These are phyloP conservation scores for Tetheella fluctuosa DNA, from an alignment of 2,888 invertebrate genomes.

Conservation along the genomic window DNA sequence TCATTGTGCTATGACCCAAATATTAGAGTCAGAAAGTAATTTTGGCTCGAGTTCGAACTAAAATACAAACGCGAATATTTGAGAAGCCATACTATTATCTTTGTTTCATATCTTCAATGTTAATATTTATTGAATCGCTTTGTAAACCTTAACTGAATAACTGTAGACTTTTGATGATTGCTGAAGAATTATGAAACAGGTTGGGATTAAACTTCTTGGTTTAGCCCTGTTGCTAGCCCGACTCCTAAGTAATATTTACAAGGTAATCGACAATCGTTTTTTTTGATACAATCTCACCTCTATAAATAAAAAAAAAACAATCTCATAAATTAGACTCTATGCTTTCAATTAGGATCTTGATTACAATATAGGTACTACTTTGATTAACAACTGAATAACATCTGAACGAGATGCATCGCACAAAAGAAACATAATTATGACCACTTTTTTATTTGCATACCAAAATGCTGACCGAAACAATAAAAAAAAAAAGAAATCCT, in stretches of 20 bases:
- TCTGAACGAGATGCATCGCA: constrained; percentile 21
- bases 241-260: not conserved
- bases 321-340: too few relatives aligned
- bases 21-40: not conserved
- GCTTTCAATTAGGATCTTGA: not conserved
- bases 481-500: constrained; percentile 56
- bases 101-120: constrained; percentile 3
- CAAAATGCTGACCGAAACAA: constrained; percentile 55
- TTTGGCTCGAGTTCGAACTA: not conserved
- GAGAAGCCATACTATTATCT: not conserved
- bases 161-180: not conserved
- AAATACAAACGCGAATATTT: not conserved
- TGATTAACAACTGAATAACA: not conserved
- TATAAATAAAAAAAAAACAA: too few relatives aligned
- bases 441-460: constrained; percentile 67
- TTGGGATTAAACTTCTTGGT: not conserved
- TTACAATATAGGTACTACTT: not conserved
- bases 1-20: not conserved
- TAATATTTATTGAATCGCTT: not conserved
- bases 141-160: not conserved
- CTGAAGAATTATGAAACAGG: not conserved
- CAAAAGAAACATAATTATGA: constrained; percentile 45
- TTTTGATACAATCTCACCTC: not conserved
- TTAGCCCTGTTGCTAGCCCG: not conserved
- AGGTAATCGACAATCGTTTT: not conserved